Base-by-base conservation (phyloP, 2,797 vertebrate species). In the Apogon hyalosoma region DNA sequence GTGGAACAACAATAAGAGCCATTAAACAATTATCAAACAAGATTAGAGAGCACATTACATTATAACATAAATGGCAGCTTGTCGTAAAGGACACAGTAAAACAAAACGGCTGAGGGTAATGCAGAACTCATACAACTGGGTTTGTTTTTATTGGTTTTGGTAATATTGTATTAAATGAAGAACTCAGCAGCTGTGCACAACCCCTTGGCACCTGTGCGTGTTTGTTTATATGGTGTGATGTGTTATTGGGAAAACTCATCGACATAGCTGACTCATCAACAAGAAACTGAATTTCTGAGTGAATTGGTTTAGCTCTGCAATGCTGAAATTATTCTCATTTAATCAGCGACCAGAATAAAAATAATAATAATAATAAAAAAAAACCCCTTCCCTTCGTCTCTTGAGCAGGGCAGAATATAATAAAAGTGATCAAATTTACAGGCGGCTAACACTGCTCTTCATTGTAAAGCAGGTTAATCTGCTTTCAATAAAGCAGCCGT, bases 391-490 rank as follows among this genome's bases (percentile, higher is more conserved):
- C 12, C 47, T 45, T 59, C 21, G 39, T 64, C 52, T 59, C 50
- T 14, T 11, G 21, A 63, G 48, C 39, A 9, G 51, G 16, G 16
- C 3, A 11, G 54, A 79, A 69, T 75, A 38, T 67, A 67, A 68
- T 77, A 78, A 80, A 77, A 73, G 49, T 43, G 63, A 79, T 82
- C 36, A 79, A 47, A 89, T 87, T 83, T 74, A 67, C 61, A 63
- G 59, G 57, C 68, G 42, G 69, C 75, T 73, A 71, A 77, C 59
- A 51, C 56, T 54, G 63, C 74, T 83, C 71, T 70, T 58, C 66
- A 24, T 73, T 46, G 63, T 83, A 79, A 82, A 80, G 74, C 77
- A 75, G 82, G 78, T 77, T 82, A 72, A 90, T 86, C 86, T 76
- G 40, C 36, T 68, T 72, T 56, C 63, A 85, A 78, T 82, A 68